Evolutionary conservation across 2,888 invertebrate genomes (phyloP), one percentile per base, ranked within the genome.

Genomic region (Lasioglossum calceatum): DNA sequence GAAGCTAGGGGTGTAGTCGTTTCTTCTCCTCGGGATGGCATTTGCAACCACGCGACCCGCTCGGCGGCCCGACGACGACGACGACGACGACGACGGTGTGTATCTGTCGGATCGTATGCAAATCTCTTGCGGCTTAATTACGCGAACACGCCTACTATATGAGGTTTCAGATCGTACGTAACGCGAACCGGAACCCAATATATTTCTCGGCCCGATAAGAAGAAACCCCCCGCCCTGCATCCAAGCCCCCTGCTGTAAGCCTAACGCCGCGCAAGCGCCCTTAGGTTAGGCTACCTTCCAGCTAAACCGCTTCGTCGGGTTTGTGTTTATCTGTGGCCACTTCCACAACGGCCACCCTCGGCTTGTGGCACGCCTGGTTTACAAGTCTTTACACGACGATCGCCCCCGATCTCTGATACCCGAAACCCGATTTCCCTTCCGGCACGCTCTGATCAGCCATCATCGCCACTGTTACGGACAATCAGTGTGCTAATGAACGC

Each of bases 101-200:
- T 93, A 93, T 92, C 93, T 91, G 92, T 92, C 92, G 93, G 94
- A 94, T 94, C 93, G 93, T 94, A 94, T 94, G 94, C 94, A 94
- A 94, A 94, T 94, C 94, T 94, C 94, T 92, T 91, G 94, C 92
- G 94, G 94, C 94, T 94, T 94, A 94, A 94, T 94, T 94, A 94
- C 93, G 93, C 93, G 93, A 94, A 93, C 94, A 94, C 94, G 93
- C 93, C 93, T 93, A 92, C 93, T 93, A 92, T 92, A 93, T 89
- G 92, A 88, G 91, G 90, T 93, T 92, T 92, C 92, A 91, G 93
- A 92, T 94, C 92, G 92, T 92, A 91, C 90, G 93, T 93, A 94
- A 93, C 93, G 91, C 92, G 91, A 89, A 93, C 92, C 92, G 92
- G 92, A 93, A 92, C 82, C 85, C 89, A 86, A 92, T 92, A 92